phyloP scores from a whole-genome alignment of 2,113 vertebrate genomes.

The Gadus chalcogrammus region DNA sequence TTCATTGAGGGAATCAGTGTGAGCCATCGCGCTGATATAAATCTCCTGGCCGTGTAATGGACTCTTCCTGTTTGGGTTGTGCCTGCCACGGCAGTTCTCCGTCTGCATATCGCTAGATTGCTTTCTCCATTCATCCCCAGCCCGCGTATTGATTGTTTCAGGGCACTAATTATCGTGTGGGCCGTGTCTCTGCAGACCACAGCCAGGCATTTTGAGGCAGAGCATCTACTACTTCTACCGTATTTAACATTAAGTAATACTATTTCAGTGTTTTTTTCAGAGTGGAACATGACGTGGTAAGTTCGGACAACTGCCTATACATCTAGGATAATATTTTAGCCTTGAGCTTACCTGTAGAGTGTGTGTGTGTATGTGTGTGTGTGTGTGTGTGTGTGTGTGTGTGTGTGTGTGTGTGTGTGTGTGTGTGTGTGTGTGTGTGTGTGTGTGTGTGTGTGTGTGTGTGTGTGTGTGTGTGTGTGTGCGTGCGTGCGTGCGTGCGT shows the following conservation, averaged over 20 bases:
- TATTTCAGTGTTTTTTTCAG: slow-evolving; percentile 8
- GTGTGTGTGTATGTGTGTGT: too few relatives aligned
- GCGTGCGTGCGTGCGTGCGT: background rate
- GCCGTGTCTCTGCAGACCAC: slow-evolving; percentile 49
- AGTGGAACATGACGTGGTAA: background rate
- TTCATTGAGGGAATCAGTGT: slow-evolving; percentile 4
- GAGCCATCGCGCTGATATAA: slow-evolving; percentile 26
- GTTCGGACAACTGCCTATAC: slow-evolving; percentile 7
- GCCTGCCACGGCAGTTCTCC: slow-evolving; percentile 42
- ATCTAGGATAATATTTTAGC: too few relatives aligned
- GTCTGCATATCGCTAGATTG: background rate
- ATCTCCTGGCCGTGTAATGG: slow-evolving; percentile 28
- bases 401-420: background rate
- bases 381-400: too few relatives aligned
- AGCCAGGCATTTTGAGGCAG: slow-evolving; percentile 44
- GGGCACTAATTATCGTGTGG: slow-evolving; percentile 60
- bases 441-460: slow-evolving; percentile 28
- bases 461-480: slow-evolving; percentile 18
- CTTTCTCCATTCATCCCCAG: slow-evolving; percentile 25
- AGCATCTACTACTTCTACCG: slow-evolving; percentile 12
- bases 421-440: slow-evolving; percentile 17
- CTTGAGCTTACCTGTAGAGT: too few relatives aligned
- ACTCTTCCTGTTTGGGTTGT: slow-evolving; percentile 35
- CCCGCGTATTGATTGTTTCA: slow-evolving; percentile 55
- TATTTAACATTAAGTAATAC: background rate